Percentiles rank a stretch among this genome's conserved stretches.
Conservation (phyloP, 2,113 vertebrate genomes). For the Sitta europaea region DNA sequence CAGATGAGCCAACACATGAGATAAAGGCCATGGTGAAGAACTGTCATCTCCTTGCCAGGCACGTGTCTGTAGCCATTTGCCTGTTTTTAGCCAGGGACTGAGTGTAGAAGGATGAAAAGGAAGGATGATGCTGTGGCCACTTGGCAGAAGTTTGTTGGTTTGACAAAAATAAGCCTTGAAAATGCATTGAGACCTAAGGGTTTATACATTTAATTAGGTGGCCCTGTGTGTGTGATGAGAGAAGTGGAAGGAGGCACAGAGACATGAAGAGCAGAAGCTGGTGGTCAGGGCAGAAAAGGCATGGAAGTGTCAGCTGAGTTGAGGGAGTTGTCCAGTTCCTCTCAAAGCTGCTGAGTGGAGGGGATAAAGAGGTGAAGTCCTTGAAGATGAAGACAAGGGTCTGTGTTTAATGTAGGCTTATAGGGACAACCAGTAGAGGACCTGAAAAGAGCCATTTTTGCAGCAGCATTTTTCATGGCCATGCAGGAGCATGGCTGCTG, state of each 20-base stretch:
- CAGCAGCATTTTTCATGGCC: not conserved
- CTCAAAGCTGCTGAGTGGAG: not conserved
- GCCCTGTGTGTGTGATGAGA: not conserved
- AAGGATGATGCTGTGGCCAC: not conserved
- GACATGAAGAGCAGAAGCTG: not conserved
- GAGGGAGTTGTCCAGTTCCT: not conserved
- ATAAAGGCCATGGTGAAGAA: not conserved
- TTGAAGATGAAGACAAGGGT: not conserved
- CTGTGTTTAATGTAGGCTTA: not conserved
- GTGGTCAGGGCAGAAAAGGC: not conserved
- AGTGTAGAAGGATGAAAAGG: not conserved
- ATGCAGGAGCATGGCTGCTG: not conserved
- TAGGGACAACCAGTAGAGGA: not conserved
- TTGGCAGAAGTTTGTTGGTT: not conserved
- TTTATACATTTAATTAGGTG: not conserved
- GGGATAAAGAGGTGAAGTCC: not conserved
- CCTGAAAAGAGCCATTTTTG: not conserved
- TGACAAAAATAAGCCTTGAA: not conserved
- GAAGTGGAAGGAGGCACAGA: not conserved
- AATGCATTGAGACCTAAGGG: not conserved
- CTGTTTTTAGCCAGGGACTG: not conserved
- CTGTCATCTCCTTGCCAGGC: slow-evolving; percentile 33
- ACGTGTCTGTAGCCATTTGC: not conserved
- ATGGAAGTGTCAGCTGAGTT: not conserved
- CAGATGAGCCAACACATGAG: slow-evolving; percentile 8